Conservation (phyloP, 2,888 invertebrate genomes). For the Dascillus cervinus region DNA sequence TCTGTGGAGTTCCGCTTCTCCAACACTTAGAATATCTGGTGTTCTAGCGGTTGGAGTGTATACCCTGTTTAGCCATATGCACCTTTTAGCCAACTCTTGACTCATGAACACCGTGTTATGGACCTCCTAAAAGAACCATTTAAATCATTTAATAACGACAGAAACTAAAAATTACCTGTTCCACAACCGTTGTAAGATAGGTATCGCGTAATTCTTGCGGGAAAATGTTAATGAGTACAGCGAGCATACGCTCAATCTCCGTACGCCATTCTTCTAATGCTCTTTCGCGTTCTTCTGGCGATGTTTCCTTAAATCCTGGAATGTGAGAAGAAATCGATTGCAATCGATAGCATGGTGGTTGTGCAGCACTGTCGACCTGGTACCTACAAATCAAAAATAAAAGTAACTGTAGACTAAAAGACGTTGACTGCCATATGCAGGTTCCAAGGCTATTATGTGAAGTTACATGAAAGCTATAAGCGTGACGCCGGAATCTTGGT, state of each 20-base stretch:
- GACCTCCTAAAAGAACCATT: constrained; percentile 55
- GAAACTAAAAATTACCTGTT: constrained; percentile 49
- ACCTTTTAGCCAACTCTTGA: constrained; percentile 68
- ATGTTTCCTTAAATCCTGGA: constrained; percentile 45
- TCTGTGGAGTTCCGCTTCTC: constrained; percentile 59
- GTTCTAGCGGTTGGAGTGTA: constrained; percentile 49
- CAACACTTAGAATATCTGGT: constrained; percentile 47
- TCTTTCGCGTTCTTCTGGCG: constrained; percentile 42
- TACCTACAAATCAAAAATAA: no score
- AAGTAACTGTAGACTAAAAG: no score
- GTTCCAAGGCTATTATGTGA: no score
- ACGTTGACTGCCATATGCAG: no score
- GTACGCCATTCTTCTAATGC: constrained; percentile 48
- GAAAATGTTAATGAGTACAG: constrained; percentile 61
- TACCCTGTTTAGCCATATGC: constrained; percentile 69
- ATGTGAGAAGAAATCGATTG: constrained; percentile 51
- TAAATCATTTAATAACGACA: not conserved
- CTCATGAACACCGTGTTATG: constrained; percentile 76
- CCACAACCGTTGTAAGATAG: constrained; percentile 72
- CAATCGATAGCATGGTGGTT: constrained; percentile 69
- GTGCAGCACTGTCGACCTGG: constrained; percentile 60
- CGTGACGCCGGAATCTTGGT: no score
- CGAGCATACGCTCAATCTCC: constrained; percentile 56
- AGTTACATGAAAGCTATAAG: no score
- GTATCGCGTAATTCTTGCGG: constrained; percentile 71